These are phyloP conservation scores for Hemiscyllium ocellatum DNA, from an alignment of 2,113 vertebrate species.

Conservation along the genomic window DNA sequence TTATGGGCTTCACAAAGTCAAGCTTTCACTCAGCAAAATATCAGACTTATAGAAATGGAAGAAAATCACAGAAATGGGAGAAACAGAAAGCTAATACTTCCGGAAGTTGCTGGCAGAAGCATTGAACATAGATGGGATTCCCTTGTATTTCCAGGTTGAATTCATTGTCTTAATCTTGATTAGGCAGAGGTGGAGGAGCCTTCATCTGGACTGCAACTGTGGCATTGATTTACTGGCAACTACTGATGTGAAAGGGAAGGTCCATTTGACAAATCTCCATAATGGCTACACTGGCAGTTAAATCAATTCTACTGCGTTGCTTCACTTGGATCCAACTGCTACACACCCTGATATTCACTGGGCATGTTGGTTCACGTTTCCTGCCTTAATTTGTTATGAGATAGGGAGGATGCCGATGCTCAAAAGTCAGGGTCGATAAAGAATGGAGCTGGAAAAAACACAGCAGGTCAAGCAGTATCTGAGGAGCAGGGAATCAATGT, in stretches of 20 bases:
- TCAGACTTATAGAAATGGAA: background rate
- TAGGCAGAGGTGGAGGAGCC: background rate
- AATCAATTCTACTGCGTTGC: background rate
- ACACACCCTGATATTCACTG: background rate
- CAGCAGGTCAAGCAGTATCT: no score
- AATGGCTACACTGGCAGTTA: background rate
- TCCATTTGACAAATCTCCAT: background rate
- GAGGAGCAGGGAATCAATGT: no score
- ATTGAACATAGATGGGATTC: background rate
- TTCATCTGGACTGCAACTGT: background rate
- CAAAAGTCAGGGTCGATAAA: no score
- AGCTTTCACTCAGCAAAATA: background rate
- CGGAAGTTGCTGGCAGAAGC: background rate
- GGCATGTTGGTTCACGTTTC: background rate
- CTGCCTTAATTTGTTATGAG: no score
- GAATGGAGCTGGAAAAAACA: no score
- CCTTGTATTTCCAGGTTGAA: background rate
- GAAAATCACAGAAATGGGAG: background rate
- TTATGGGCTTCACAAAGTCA: background rate
- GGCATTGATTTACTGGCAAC: background rate
- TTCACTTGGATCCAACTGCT: background rate
- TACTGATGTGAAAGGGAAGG: background rate
- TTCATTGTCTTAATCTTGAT: background rate
- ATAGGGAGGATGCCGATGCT: no score
- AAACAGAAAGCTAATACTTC: no score